Evolutionary conservation across 1,140 invertebrate species (phyloP), one percentile per base, ranked within the genome.

Genomic region (Drosophila melanogaster): DNA sequence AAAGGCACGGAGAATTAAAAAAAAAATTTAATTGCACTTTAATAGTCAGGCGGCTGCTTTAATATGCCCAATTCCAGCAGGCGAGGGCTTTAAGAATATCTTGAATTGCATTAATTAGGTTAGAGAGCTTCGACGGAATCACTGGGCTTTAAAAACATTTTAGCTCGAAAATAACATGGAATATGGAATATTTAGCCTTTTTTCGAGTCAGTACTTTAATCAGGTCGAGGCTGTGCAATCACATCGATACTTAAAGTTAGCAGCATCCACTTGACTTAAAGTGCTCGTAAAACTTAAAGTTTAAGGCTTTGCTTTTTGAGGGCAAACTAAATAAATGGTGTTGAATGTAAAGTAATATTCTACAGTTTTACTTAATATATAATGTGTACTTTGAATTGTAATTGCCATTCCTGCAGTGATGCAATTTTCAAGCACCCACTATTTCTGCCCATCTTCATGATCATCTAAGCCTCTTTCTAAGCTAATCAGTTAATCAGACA

Each of bases 21-120:
- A 73, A 57, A 56, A 64, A 71, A 62, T 89, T 87, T 89, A 87
- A 80, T 84, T 89, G 84, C 84, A 77, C 85, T 89, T 89, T 87
- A 87, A 87, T 89, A 74, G 64, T 59, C 62, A 35, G 72, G 22
- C 53, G 47, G 59, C 66, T 67, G 73, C 81, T 85, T 85, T 85
- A 85, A 85, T 85, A 80, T 85, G 81, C 53, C 73, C 77, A 73
- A 50, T 60, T 55, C 55, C 57, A 47, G n/a, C 14, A 22, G 41
- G 15, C 40, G 61, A 15, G 50, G 30, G 61, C 17, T 41, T 38
- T 19, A 35, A 43, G 64, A 70, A 49, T 41, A 57, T 41, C 66
- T 70, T 40, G 43, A 47, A 55, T 14, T 62, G 65, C 47, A 61
- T 70, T 83, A 76, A 83, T 76, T 71, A 56, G 71, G 62, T 55